phyloP scores from a whole-genome alignment of 2,888 invertebrate genomes.

The Caenorhabditis sp. region DNA sequence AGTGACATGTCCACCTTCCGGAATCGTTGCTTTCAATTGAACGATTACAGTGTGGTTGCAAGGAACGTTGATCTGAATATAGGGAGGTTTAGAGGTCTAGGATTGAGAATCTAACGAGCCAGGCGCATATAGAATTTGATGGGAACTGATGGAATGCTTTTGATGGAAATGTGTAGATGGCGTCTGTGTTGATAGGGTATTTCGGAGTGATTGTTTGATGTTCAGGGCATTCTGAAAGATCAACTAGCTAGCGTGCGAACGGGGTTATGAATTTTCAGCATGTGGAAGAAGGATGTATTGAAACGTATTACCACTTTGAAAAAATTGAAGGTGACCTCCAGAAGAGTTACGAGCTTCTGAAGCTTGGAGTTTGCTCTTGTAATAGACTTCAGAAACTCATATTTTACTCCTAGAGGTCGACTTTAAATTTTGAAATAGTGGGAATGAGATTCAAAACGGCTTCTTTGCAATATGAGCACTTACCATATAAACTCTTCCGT shows the following conservation, averaged over 20 bases:
- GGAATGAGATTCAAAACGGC: too few relatives aligned
- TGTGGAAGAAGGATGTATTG: too few relatives aligned
- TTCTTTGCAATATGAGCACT: too few relatives aligned
- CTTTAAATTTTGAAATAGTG: too few relatives aligned
- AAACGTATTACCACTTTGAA: too few relatives aligned
- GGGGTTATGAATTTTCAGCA: too few relatives aligned
- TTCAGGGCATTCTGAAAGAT: constrained; percentile 56
- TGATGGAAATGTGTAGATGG: constrained; percentile 48
- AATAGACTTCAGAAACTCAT: too few relatives aligned
- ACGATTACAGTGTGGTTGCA: constrained; percentile 42
- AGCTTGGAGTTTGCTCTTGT: too few relatives aligned
- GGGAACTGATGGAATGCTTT: constrained; percentile 51
- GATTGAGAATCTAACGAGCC: constrained; percentile 28
- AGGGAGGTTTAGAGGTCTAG: background rate
- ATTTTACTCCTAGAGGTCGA: too few relatives aligned
- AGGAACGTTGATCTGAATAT: constrained; percentile 45
- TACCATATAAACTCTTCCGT: constrained; percentile 33
- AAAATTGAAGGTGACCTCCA: too few relatives aligned
- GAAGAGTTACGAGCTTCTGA: too few relatives aligned
- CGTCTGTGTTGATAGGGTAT: constrained; percentile 43
- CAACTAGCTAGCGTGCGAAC: too few relatives aligned
- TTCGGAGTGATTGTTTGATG: constrained; percentile 52
- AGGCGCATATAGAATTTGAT: constrained; percentile 40
- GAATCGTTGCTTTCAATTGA: constrained; percentile 53
- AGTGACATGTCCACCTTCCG: constrained; percentile 53